Evolutionary conservation across 2,797 vertebrate species (phyloP).

Genomic region (Acrocephalus scirpaceus): DNA sequence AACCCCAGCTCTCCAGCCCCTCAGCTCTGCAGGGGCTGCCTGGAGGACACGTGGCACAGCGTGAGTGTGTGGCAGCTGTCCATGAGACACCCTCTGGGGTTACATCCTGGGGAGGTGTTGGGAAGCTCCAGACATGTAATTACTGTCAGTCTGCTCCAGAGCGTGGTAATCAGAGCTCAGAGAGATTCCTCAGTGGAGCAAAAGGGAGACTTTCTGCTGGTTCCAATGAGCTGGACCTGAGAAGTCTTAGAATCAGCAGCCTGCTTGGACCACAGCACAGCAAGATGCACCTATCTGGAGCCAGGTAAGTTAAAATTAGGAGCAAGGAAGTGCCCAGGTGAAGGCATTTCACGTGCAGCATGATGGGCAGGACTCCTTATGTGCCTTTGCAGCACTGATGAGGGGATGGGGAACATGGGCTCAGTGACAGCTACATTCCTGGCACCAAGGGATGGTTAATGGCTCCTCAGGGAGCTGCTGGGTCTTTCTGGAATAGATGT

Average conservation of each 20-base stretch:
- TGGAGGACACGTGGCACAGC: fast-evolving
- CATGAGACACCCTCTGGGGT: not conserved
- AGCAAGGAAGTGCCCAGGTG: not conserved
- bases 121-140: not conserved
- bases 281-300: not conserved
- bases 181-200: not conserved
- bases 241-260: not conserved
- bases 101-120: fast-evolving
- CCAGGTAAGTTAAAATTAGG: not conserved
- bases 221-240: not conserved
- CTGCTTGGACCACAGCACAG: not conserved
- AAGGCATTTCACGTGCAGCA: not conserved
- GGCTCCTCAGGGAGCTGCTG: slow-evolving; percentile 14
- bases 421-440: not conserved
- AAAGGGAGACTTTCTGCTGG: not conserved
- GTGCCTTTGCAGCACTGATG: not conserved
- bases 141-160: not conserved
- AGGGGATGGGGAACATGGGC: not conserved
- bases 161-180: not conserved
- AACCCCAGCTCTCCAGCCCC: not conserved
- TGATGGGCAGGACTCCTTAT: not conserved
- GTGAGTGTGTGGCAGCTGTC: not conserved
- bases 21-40: not conserved
- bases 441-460: not conserved
- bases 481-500: slow-evolving; percentile 48